A percentile compares a stretch with the other conserved stretches of the same genome.
Evolutionary conservation across 2,113 vertebrate genomes (phyloP).

Genomic region (Alouatta palliata): DNA sequence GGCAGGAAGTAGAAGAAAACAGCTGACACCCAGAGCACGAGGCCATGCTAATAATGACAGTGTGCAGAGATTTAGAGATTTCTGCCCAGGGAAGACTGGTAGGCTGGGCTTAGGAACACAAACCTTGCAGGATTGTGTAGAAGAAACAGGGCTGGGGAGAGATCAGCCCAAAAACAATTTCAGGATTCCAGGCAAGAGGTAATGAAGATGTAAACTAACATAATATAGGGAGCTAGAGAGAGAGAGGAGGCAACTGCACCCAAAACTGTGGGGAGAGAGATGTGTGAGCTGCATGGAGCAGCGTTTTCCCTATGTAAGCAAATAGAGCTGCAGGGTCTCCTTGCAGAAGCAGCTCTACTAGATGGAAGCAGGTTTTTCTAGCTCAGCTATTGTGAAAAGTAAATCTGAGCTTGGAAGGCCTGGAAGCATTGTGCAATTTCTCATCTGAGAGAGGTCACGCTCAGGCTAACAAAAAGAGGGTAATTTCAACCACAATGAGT

Average conservation of each 20-base stretch:
- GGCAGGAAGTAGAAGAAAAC: neutral
- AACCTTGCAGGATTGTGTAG: fast-evolving
- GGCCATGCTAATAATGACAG: fast-evolving
- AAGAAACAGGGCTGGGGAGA: neutral
- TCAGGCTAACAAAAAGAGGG: neutral
- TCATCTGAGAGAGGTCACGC: neutral
- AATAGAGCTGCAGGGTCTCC: fast-evolving
- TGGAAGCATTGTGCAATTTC: neutral
- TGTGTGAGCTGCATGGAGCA: fast-evolving
- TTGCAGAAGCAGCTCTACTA: neutral
- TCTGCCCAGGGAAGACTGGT: neutral
- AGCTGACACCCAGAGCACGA: too few species aligned
- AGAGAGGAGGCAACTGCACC: fast-evolving
- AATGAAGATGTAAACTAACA: neutral
- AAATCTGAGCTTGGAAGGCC: neutral
- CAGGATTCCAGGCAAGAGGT: neutral
- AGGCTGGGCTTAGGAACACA: neutral
- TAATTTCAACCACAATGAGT: neutral
- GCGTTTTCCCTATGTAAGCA: fast-evolving
- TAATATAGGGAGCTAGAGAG: neutral
- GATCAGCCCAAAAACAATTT: too few species aligned
- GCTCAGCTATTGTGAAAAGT: conserved; percentile 12
- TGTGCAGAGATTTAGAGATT: neutral
- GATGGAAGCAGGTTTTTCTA: neutral
- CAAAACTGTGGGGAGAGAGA: fast-evolving